Evolutionary conservation across 2,113 vertebrate species (phyloP).

Genomic region (Lanius ludovicianus): DNA sequence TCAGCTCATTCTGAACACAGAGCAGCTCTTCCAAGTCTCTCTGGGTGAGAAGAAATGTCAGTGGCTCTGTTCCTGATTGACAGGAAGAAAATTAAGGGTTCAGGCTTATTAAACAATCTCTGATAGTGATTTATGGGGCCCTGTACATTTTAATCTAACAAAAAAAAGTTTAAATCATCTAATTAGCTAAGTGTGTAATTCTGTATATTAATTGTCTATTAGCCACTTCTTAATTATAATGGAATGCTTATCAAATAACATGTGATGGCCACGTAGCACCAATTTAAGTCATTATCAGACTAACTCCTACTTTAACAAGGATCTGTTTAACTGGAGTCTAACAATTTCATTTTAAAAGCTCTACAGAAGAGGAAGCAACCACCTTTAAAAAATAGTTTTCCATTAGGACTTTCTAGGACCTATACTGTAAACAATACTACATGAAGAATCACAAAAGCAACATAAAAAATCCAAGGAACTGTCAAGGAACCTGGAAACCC

Average conservation of each 20-base stretch:
- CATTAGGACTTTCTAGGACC: not conserved
- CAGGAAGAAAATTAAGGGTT: slow-evolving; percentile 25
- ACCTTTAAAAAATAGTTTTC: not conserved
- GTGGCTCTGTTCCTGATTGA: not conserved
- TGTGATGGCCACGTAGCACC: slow-evolving; percentile 41
- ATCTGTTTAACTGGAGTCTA: not conserved
- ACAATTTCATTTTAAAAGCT: not conserved
- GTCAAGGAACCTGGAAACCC: not conserved
- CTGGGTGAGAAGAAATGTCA: not conserved
- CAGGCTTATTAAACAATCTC: slow-evolving; percentile 23
- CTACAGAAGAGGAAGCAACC: not conserved
- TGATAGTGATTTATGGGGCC: slow-evolving; percentile 61
- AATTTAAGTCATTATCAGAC: slow-evolving; percentile 33
- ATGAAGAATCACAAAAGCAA: not conserved
- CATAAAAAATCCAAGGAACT: not conserved
- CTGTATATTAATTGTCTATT: slow-evolving; percentile 62
- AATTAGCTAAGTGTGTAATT: slow-evolving; percentile 59
- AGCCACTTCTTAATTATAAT: slow-evolving; percentile 58
- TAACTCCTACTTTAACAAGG: slow-evolving; percentile 18
- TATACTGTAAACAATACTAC: not conserved
- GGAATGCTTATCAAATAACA: slow-evolving; percentile 56
- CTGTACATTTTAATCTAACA: slow-evolving; percentile 54
- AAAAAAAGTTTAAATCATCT: slow-evolving; percentile 48
- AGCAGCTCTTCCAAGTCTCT: not conserved
- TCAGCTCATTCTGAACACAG: not conserved